Evolutionary conservation across 1,140 invertebrate genomes (phyloP).

Genomic region (Ips typographus): DNA sequence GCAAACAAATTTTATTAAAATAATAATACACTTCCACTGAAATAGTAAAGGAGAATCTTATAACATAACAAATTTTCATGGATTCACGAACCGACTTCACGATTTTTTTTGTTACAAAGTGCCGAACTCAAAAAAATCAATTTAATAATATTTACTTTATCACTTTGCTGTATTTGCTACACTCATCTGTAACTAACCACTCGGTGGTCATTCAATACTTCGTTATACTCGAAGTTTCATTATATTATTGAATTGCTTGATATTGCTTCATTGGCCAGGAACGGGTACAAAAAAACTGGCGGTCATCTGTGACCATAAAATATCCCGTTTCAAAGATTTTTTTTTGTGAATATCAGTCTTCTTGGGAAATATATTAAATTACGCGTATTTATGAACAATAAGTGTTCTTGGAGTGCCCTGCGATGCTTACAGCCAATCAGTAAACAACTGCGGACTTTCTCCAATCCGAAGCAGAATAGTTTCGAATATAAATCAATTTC

Average conservation of each 20-base stretch:
- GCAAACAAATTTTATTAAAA: too few relatives aligned
- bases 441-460: slow-evolving; percentile 21
- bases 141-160: too few relatives aligned
- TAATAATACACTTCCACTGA: too few relatives aligned
- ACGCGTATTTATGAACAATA: background rate
- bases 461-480: slow-evolving; percentile 8
- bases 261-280: slow-evolving; percentile 24
- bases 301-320: slow-evolving; percentile 20
- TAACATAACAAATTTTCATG: too few relatives aligned
- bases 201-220: slow-evolving; percentile 1
- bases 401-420: background rate
- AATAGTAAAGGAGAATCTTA: too few relatives aligned
- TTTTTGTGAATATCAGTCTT: slow-evolving; percentile 14
- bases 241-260: slow-evolving; percentile 15
- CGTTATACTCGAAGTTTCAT: slow-evolving; percentile 9
- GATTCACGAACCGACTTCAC: too few relatives aligned
- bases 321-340: slow-evolving; percentile 3
- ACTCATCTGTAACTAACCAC: too few relatives aligned
- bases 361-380: background rate
- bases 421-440: background rate
- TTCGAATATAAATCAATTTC: slow-evolving; percentile 30
- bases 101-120: too few relatives aligned
- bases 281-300: slow-evolving; percentile 9
- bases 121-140: too few relatives aligned
- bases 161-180: too few relatives aligned